These are phyloP conservation scores for Diachasmimorpha longicaudata DNA, from an alignment of 1,140 invertebrate species.

Conservation along the genomic window DNA sequence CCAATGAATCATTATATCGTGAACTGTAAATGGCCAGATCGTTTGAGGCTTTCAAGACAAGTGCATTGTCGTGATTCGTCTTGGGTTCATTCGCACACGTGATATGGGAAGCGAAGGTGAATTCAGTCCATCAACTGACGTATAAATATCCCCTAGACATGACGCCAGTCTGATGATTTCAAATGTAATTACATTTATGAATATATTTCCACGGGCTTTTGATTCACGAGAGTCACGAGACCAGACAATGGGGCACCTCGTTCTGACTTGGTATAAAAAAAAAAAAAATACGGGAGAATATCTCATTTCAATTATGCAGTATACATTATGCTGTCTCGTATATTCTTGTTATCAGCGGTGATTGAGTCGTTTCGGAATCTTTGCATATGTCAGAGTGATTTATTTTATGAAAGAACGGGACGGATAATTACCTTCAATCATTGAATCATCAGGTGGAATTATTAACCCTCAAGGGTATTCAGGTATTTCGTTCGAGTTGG, in stretches of 20 bases:
- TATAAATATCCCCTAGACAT: not conserved
- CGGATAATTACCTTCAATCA: not conserved
- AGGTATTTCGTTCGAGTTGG: too few species aligned
- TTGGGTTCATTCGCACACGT: not conserved
- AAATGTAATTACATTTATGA: not conserved
- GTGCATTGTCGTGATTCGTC: not conserved
- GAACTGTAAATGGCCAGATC: not conserved
- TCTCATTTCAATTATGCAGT: conserved; percentile 24
- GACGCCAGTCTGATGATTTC: not conserved
- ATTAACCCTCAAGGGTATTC: not conserved
- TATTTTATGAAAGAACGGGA: too few species aligned
- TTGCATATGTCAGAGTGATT: not conserved
- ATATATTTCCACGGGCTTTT: conserved; percentile 1
- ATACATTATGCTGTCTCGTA: conserved; percentile 14
- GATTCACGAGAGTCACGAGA: not conserved
- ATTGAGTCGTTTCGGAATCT: conserved; percentile 11
- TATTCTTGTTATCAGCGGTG: not conserved
- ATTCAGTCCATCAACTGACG: not conserved
- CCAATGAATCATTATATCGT: not conserved
- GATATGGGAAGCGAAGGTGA: not conserved
- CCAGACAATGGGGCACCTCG: not conserved
- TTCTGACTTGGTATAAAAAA: not conserved
- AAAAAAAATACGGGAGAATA: not conserved
- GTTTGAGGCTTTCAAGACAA: not conserved
- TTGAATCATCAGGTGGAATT: not conserved